Conservation (phyloP, 1,140 invertebrate genomes). For the Pseudomyrmex flavicornis region DNA sequence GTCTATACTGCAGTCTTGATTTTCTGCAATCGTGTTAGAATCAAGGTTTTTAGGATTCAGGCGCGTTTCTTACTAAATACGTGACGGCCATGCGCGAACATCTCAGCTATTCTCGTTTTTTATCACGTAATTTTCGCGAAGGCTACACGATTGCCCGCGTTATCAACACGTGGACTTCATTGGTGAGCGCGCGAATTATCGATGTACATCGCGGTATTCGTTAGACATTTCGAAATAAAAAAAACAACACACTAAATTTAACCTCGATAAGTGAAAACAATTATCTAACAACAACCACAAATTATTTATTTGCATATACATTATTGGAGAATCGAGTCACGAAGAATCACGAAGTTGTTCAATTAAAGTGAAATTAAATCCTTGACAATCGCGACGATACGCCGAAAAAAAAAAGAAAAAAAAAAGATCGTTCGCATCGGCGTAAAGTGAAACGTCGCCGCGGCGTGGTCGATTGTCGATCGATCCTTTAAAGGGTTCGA, state of each 20-base stretch:
- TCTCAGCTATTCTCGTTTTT: slow-evolving; percentile 31
- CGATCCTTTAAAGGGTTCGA: slow-evolving; percentile 63
- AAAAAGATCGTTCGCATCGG: slow-evolving; percentile 2
- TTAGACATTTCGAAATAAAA: neutral
- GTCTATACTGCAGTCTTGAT: too few relatives aligned
- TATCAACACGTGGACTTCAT: neutral
- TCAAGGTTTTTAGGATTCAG: too few relatives aligned
- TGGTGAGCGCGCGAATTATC: neutral
- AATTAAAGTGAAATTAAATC: neutral
- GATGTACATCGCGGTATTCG: neutral
- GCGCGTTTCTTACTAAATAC: slow-evolving; percentile 14
- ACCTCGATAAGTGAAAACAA: too few relatives aligned
- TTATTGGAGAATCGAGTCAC: too few relatives aligned
- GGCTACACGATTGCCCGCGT: neutral
- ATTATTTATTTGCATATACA: too few relatives aligned
- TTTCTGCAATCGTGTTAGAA: too few relatives aligned
- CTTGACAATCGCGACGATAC: neutral
- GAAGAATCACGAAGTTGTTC: neutral
- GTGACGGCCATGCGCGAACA: slow-evolving; percentile 13
- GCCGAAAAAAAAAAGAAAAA: slow-evolving; percentile 4
- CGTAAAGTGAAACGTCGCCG: slow-evolving; percentile 71
- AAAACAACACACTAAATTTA: too few relatives aligned
- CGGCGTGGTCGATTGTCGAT: slow-evolving; percentile 21
- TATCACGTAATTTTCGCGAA: slow-evolving; percentile 29
- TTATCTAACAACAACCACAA: too few relatives aligned